Evolutionary conservation across 2,888 invertebrate genomes (phyloP).

Genomic region (Amaurobius ferox): DNA sequence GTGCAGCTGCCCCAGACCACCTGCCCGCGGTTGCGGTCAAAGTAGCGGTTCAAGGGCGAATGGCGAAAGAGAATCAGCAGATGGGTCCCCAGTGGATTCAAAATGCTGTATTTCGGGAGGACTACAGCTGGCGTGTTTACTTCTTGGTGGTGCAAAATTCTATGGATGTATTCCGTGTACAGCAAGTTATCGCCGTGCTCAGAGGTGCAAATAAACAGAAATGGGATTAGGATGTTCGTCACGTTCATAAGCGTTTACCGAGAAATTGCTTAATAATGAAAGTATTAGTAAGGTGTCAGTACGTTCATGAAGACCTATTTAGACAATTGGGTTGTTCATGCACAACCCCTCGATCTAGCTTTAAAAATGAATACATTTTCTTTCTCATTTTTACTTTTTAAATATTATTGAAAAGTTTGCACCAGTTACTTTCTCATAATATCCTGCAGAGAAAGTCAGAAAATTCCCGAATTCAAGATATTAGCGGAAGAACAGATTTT

Average conservation of each 20-base stretch:
- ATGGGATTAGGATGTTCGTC: background rate
- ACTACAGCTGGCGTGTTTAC: slow-evolving; percentile 60
- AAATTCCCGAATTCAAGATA: no score
- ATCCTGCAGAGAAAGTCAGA: no score
- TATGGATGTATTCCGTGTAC: background rate
- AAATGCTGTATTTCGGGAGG: slow-evolving; percentile 36
- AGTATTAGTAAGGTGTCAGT: background rate
- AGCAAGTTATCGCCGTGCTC: background rate
- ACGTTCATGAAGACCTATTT: no score
- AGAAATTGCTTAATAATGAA: background rate
- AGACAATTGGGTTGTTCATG: no score
- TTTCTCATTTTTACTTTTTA: no score
- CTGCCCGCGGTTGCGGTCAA: slow-evolving; percentile 56
- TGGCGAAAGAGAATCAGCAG: slow-evolving; percentile 70
- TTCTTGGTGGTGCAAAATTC: background rate
- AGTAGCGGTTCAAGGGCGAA: slow-evolving; percentile 71
- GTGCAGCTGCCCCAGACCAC: slow-evolving; percentile 55
- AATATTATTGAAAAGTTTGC: no score
- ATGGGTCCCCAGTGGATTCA: slow-evolving; percentile 50
- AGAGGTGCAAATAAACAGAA: background rate
- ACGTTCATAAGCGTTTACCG: background rate
- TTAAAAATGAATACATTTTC: no score
- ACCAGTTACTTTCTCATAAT: no score
- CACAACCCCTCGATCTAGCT: no score
- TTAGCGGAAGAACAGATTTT: no score